Percentiles rank a stretch among this genome's conserved stretches.
Conservation (phyloP, 2,888 invertebrate species). For the Siphonodentalium dalli region DNA sequence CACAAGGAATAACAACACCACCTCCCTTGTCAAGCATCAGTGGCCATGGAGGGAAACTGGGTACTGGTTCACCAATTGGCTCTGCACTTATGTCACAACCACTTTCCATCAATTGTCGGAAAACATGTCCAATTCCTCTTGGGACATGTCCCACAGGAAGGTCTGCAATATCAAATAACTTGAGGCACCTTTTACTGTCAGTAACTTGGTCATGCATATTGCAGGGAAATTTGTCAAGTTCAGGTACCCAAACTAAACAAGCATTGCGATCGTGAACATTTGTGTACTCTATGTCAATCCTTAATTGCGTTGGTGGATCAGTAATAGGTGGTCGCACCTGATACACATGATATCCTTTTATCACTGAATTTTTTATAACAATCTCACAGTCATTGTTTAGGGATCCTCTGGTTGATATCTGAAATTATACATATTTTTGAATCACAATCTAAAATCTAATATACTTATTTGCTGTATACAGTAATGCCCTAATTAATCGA, state of each 20-base stretch:
- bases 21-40: slow-evolving; percentile 8
- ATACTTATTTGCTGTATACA: too few relatives aligned
- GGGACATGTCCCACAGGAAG: slow-evolving; percentile 18
- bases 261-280: slow-evolving; percentile 17
- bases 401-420: too few relatives aligned
- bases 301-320: slow-evolving; percentile 5
- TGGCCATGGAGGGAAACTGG: slow-evolving; percentile 22
- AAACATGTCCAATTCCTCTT: not conserved
- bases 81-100: not conserved
- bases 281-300: slow-evolving; percentile 11
- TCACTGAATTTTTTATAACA: slow-evolving; percentile 4
- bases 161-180: slow-evolving; percentile 12
- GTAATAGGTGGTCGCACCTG: slow-evolving; percentile 11
- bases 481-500: too few relatives aligned
- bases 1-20: slow-evolving; percentile 16
- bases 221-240: not conserved
- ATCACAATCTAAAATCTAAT: too few relatives aligned
- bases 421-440: too few relatives aligned
- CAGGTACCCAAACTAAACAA: slow-evolving; percentile 17
- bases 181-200: slow-evolving; percentile 5
- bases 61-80: slow-evolving; percentile 11
- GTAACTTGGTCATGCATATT: slow-evolving; percentile 3
- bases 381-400: too few relatives aligned
- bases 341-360: slow-evolving; percentile 15
- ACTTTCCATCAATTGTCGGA: slow-evolving; percentile 4